Base-by-base conservation (phyloP, 2,888 invertebrate species). In the Morinoia aosen region DNA sequence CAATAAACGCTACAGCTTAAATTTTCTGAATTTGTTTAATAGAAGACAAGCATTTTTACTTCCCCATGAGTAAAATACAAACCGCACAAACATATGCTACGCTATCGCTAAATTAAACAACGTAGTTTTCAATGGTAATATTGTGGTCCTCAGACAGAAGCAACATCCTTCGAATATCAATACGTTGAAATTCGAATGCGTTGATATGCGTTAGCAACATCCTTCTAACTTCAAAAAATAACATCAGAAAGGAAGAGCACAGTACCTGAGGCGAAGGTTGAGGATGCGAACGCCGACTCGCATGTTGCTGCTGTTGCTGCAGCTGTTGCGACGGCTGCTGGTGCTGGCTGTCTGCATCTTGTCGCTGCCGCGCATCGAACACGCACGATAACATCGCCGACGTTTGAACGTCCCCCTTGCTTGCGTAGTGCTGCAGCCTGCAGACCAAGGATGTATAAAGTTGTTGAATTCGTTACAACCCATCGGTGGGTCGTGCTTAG, bases 321-420 rank as follows among this genome's bases (percentile, higher is more conserved):
- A 57, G 58, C 39, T 58, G 90, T 8, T 90, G 90, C 40, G 40
- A 2, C 90, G 40, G 90, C n/a, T 56, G 93, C 48, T 58, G 57
- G 57, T 93, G 93, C 93, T 93, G 93, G 25, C 33, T 56, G 12
- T 93, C 57, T 10, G 33, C 58, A 33, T 33, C 57, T 33, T 56
- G 61, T 48, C 40, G 61, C 64, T 64, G 64, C 40, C 61, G 40
- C 5, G 57, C 16, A 96, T 98, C 98, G 97, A 99, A 99, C 2
- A 98, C 98, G 97, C 99, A 99, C 96, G 98, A 98, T 96, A 99
- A 97, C 98, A 99, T 99, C 1, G 99, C 99, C 8, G 99, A 98
- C 97, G 99, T 99, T 97, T 99, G 99, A 39, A 99, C 98, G 97
- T 99, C 99, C 12, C 98, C 98, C 95, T 98, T 98, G 97, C 97